A percentile compares a stretch with the other conserved stretches of the same genome.
These are phyloP conservation scores for Sorex fumeus DNA, from an alignment of 2,113 vertebrate genomes.

Conservation along the genomic window DNA sequence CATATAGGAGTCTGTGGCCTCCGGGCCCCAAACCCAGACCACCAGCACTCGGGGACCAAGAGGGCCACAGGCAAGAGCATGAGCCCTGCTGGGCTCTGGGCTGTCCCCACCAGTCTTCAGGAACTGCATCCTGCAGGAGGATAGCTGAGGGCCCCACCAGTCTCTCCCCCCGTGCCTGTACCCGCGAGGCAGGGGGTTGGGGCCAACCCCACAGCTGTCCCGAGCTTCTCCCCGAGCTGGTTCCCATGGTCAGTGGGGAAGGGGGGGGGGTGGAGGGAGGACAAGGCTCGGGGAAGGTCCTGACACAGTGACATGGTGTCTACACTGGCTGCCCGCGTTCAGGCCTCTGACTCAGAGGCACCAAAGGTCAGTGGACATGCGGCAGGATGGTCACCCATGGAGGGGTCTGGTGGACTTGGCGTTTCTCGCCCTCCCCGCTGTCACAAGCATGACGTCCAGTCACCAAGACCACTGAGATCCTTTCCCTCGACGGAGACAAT, in stretches of 20 bases:
- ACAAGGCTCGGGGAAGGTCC: too few relatives aligned
- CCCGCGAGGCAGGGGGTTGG: not conserved
- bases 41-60: too few relatives aligned
- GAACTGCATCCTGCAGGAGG: not conserved
- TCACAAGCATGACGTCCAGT: constrained; percentile 88
- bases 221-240: constrained; percentile 3
- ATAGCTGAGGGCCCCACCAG: not conserved
- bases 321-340: not conserved
- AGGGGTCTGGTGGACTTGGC: constrained; percentile 84
- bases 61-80: too few relatives aligned
- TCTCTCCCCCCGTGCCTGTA: too few relatives aligned
- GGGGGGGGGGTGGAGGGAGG: too few relatives aligned
- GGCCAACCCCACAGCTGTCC: not conserved
- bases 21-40: too few relatives aligned
- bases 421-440: constrained; percentile 86
- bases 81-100: too few relatives aligned
- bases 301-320: not conserved
- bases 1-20: not conserved
- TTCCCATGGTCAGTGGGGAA: too few relatives aligned
- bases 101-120: not conserved
- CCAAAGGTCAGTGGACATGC: constrained; percentile 86
- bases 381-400: constrained; percentile 89
- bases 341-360: constrained; percentile 85
- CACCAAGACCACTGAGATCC: constrained; percentile 86
- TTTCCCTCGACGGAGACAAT: constrained; percentile 88